Evolutionary conservation across 2,797 vertebrate genomes (phyloP), one percentile per base, ranked within the genome.

Genomic region (Lagocephalus sceleratus): DNA sequence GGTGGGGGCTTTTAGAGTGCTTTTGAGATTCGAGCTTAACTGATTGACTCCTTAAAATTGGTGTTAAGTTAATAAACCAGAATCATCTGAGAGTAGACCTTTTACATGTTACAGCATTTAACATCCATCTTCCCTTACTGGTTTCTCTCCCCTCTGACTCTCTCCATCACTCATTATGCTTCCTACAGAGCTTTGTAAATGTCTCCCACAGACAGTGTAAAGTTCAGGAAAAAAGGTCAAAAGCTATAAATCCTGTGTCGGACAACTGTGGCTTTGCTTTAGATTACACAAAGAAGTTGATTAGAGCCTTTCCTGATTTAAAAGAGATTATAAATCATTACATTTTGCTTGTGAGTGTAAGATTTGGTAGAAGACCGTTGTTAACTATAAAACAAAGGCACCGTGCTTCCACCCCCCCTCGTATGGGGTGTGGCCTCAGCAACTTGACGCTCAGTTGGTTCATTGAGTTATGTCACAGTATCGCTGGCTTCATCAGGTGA

Each of bases 161-260:
- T 42, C 43, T 35, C 3, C 14, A 43, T 43, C 41, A 43, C 2
- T 44, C 42, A 44, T 20, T 8, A 19, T 20, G n/a, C 20, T 44
- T 19, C 11, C 19, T 20, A 17, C 10, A 19, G 14, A 10, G 7
- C 19, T 44, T 44, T 10, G 20, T 3, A 44, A 20, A 20, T 44
- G 10, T 44, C 42, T 44, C 19, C 42, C 42, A 44, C 20, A 42
- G 16, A 42, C 65, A 69, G 59, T 66, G 65, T 77, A 81, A 85
- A 87, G 85, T 84, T 85, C 82, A 82, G 63, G 6, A 40, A 32
- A 64, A 85, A 84, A 87, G 83, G 83, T 87, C 82, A 84, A 77
- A 81, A 75, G 60, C 57, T 60, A 82, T 73, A 5, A 57, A 86
- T 83, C 78, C 69, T 45, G 47, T 48, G 15, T 17, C n/a, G 5